Conservation (phyloP, 2,113 vertebrate species). For the Semicossyphus pulcher region DNA sequence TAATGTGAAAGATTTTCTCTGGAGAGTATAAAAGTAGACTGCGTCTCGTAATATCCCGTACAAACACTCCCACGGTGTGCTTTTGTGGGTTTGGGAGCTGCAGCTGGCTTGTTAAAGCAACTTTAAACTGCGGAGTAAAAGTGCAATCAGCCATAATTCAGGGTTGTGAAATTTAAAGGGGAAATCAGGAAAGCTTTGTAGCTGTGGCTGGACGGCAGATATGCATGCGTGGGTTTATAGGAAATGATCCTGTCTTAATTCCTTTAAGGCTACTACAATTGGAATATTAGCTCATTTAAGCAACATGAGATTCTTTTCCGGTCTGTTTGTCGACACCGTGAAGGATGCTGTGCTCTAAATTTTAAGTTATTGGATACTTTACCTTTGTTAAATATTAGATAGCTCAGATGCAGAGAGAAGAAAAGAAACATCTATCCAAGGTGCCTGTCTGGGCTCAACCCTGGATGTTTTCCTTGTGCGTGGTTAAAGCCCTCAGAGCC, state of each 20-base stretch:
- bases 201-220: not conserved
- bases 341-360: not conserved
- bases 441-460: not conserved
- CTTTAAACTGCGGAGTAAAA: constrained; percentile 47
- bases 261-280: not conserved
- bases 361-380: not conserved
- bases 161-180: constrained; percentile 4
- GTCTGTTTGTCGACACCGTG: constrained; percentile 5
- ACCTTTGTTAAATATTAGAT: not conserved
- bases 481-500: not conserved
- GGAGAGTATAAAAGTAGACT: constrained; percentile 34
- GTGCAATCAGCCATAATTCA: constrained; percentile 45
- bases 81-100: constrained; percentile 32
- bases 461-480: not conserved
- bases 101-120: constrained; percentile 56
- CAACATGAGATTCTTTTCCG: constrained; percentile 1
- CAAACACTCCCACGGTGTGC: constrained; percentile 24
- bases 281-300: not conserved
- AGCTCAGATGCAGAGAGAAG: not conserved
- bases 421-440: not conserved
- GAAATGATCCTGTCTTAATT: constrained; percentile 4
- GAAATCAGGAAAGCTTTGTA: not conserved
- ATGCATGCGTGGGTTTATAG: not conserved
- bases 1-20: constrained; percentile 15
- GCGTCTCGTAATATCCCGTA: not conserved